phyloP scores from a whole-genome alignment of 2,113 vertebrate species.

The Oryzias curvinotus region DNA sequence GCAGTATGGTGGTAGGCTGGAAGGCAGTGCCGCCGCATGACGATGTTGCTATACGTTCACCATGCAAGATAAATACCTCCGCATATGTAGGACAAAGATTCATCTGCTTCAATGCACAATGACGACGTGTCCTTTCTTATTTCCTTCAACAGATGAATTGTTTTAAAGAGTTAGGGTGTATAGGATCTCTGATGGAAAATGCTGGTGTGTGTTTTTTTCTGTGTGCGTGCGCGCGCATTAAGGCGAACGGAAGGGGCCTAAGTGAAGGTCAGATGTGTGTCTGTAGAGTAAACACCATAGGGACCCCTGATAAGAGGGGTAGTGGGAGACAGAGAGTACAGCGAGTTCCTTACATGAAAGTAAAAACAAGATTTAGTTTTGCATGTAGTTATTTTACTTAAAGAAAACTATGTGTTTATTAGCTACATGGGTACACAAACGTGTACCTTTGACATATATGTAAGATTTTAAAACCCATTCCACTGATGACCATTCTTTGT shows the following conservation, averaged over 20 bases:
- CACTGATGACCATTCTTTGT: too few relatives aligned
- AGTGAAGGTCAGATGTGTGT: constrained; percentile 70
- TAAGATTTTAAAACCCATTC: too few relatives aligned
- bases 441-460: too few relatives aligned
- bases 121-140: neutral
- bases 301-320: constrained; percentile 50
- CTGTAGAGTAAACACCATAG: constrained; percentile 63
- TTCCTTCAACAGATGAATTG: neutral
- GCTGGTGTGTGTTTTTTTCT: constrained; percentile 19
- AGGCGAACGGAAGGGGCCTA: constrained; percentile 37
- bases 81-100: constrained; percentile 16
- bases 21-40: constrained; percentile 47
- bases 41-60: constrained; percentile 50
- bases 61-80: constrained; percentile 27
- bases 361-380: constrained; percentile 15
- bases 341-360: constrained; percentile 48
- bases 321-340: constrained; percentile 41
- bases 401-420: too few relatives aligned
- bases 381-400: too few relatives aligned
- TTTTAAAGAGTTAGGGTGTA: neutral
- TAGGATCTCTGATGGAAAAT: constrained; percentile 17
- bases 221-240: neutral
- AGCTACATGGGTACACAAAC: too few relatives aligned
- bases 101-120: neutral
- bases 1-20: constrained; percentile 71